Percentiles rank a stretch among this genome's conserved stretches.
Conservation (phyloP, 2,888 invertebrate genomes). For the Noctua pronuba region DNA sequence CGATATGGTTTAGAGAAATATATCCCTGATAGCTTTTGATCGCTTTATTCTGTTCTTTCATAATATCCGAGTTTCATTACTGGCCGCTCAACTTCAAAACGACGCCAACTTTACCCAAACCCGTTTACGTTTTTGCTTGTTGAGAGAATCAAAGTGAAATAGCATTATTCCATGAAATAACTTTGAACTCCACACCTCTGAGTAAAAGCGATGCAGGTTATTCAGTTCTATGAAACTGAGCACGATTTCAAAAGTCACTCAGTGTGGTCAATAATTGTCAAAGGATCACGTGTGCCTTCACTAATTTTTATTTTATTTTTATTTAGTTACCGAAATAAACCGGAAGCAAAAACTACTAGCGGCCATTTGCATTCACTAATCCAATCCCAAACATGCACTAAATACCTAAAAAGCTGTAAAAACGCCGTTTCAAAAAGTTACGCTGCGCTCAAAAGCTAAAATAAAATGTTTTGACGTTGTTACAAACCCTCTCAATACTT, state of each 20-base stretch:
- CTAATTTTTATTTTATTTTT: background rate
- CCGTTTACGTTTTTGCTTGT: no score
- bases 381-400: conserved; percentile 39
- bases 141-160: no score
- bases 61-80: no score
- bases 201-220: background rate
- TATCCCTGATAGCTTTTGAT: no score
- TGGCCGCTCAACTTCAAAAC: no score
- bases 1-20: no score
- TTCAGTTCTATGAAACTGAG: background rate
- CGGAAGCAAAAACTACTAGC: background rate
- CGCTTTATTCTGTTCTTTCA: no score
- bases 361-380: conserved; percentile 32
- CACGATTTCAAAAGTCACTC: background rate
- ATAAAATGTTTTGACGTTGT: conserved; percentile 55
- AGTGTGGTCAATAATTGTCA: background rate
- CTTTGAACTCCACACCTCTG: background rate
- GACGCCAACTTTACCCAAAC: no score
- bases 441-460: conserved; percentile 43
- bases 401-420: conserved; percentile 41
- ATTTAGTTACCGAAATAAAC: conserved; percentile 5
- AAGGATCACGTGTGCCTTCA: background rate
- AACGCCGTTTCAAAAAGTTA: conserved; percentile 47
- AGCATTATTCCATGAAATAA: conserved; percentile 2
- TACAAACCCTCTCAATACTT: conserved; percentile 47